Evolutionary conservation across 2,888 invertebrate species (phyloP), one percentile per base, ranked within the genome.

Genomic region (Perizoma affinitatum): DNA sequence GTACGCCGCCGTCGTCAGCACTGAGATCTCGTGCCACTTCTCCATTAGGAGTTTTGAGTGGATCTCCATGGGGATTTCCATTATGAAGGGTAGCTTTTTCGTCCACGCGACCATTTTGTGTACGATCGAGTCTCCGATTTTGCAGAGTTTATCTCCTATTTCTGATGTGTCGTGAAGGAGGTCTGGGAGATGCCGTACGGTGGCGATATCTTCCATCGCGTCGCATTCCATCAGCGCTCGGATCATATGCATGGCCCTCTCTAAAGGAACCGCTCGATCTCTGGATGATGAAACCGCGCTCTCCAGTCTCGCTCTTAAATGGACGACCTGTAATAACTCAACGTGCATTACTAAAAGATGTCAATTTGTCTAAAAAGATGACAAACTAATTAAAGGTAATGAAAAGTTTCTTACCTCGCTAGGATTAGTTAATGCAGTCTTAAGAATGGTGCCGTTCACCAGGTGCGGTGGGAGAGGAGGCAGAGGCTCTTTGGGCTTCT

Each of bases 21-120:
- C 98, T 79, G 98, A 94, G 78, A 98, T 95, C 93, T 98, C 98
- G 88, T 98, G 98, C 99, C 99, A 99, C 90, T 98, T 98, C 92
- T 98, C 98, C 82, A 98, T 99, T 80, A 99, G 93, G 74, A 99
- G 94, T 92, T 97, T 96, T 68, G 98, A 98, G 89, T 98, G 98
- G 73, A 97, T 97, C 91, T 98, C 97, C 79, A 98, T 97, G 54
- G 99, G 98, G 74, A 99, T 95, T 91, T 99, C 98, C 88, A 96
- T 94, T 88, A 98, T 99, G 92, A 99, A 99, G 61, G 99, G 99
- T 88, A 99, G 93, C 91, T 98, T 96, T 90, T 98, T 98, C 79
- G 99, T 99, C 99, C 99, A 99, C 89, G 98, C 98, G 72, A 99
- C 99, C 93, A 99, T 95, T 93, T 98, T 98, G 93, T 97, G 98